Base-by-base conservation (phyloP, 2,113 vertebrate genomes). In the Gymnogyps californianus region DNA sequence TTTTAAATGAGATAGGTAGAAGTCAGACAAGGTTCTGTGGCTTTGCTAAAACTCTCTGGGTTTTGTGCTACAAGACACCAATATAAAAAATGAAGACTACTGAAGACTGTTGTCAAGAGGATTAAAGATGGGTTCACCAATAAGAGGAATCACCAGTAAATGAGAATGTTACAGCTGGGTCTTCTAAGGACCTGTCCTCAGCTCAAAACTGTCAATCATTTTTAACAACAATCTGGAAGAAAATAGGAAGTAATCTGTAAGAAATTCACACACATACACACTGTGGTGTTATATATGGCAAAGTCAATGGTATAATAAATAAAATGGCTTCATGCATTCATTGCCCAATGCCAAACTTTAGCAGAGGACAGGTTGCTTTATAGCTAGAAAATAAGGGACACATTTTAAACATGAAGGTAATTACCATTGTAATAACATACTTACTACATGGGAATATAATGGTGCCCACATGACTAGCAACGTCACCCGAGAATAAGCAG, bases 401-500 rank as follows among this genome's bases (percentile, higher is more conserved):
- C 9, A 5, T 31, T 62, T 67, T 64, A 32, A 55, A 38, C 42
- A 25, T 2, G 15, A 69, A 42, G 77, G 62, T 16, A 64, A 34
- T 29, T 8, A 20, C 42, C n/a, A 18, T 0, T 10, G 42, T 44
- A 51, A 49, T 47, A 32, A 32, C 2, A 5, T 14, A 14, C 1
- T 0, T 18, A 11, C 16, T 5, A 22, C 21, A 5, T 1, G 15
- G n/a, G 69, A 24, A 36, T 0, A 28, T 10, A 13, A 44, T 2
- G 6, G 51, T 14, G 13, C 9, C 31, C 22, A 64, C 32, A 14
- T 1, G 2, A 47, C 17, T 3, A 42, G n/a, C 42, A 49, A 12
- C 1, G 1, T 29, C 49, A 83, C n/a, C 31, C 3, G 1, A 17
- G 42, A 42, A 75, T 9, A 36, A 24, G 31, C 54, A 67, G 16